A percentile compares a stretch with the other conserved stretches of the same genome.
Evolutionary conservation across 1,140 invertebrate species (phyloP).

Genomic region (Drosophila sucinea): DNA sequence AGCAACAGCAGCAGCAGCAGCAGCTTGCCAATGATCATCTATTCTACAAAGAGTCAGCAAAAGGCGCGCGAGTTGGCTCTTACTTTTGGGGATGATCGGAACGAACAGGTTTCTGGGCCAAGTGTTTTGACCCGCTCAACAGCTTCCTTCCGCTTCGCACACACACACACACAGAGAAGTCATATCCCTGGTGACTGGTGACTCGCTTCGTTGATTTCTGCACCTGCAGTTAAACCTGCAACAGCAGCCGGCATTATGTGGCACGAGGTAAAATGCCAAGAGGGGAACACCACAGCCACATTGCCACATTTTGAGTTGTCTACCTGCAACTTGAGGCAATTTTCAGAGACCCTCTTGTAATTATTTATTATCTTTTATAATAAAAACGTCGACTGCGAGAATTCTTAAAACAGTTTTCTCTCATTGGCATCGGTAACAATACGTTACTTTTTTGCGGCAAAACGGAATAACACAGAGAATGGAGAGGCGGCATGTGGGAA

Average conservation of each 20-base stretch:
- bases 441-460: conserved; percentile 50
- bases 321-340: conserved; percentile 22
- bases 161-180: conserved; percentile 20
- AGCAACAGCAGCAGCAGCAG: conserved; percentile 23
- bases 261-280: conserved; percentile 49
- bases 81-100: conserved; percentile 1
- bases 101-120: conserved; percentile 60
- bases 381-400: conserved; percentile 12
- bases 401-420: conserved; percentile 26
- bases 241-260: conserved; percentile 48
- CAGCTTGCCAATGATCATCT: conserved; percentile 45
- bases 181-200: conserved; percentile 30
- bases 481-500: conserved; percentile 43
- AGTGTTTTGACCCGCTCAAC: conserved; percentile 73
- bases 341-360: conserved; percentile 25
- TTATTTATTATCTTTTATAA: conserved; percentile 24
- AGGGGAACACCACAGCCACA: conserved; percentile 9
- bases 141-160: conserved; percentile 61
- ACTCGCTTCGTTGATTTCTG: conserved; percentile 58
- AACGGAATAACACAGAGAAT: conserved; percentile 11
- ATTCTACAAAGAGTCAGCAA: background rate
- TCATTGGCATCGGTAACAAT: conserved; percentile 29
- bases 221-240: conserved; percentile 55
- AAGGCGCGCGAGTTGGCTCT: conserved; percentile 9
- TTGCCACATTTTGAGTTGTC: conserved; percentile 5